phyloP scores from a whole-genome alignment of 2,888 invertebrate species.

The Drosophila neotestacea region DNA sequence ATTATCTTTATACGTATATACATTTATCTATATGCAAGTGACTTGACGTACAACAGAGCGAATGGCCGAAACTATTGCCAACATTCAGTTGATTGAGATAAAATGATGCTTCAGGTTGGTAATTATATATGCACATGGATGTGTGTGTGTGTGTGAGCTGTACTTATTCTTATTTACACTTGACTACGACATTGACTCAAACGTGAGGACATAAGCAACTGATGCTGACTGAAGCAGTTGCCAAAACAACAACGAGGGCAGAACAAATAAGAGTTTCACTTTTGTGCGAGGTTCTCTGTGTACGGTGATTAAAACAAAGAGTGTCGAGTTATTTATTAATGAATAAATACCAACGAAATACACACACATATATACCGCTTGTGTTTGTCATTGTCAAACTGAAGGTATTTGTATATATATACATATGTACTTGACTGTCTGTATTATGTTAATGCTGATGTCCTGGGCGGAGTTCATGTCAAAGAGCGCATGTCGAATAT shows the following conservation, averaged over 20 bases:
- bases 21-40: slow-evolving; percentile 4
- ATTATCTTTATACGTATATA: slow-evolving; percentile 5
- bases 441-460: slow-evolving; percentile 12
- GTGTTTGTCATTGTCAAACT: slow-evolving; percentile 28
- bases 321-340: slow-evolving; percentile 72
- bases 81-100: slow-evolving; percentile 12
- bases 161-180: slow-evolving; percentile 16
- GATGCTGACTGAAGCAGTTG: slow-evolving; percentile 14
- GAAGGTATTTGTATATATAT: slow-evolving; percentile 13
- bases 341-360: slow-evolving; percentile 51
- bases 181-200: slow-evolving; percentile 24
- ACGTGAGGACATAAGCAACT: slow-evolving; percentile 15
- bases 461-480: slow-evolving; percentile 31
- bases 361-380: slow-evolving; percentile 8
- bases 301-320: slow-evolving; percentile 69
- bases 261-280: slow-evolving; percentile 18
- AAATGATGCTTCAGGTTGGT: slow-evolving; percentile 9
- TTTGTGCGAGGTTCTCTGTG: slow-evolving; percentile 10
- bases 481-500: slow-evolving; percentile 24
- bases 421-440: slow-evolving; percentile 3
- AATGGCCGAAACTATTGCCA: slow-evolving; percentile 11
- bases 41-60: slow-evolving; percentile 1
- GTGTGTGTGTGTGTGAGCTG: neutral
- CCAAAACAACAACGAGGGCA: slow-evolving; percentile 5
- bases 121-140: slow-evolving; percentile 25